Evolutionary conservation across 2,888 invertebrate genomes (phyloP).

Genomic region (Heliconius hortense): DNA sequence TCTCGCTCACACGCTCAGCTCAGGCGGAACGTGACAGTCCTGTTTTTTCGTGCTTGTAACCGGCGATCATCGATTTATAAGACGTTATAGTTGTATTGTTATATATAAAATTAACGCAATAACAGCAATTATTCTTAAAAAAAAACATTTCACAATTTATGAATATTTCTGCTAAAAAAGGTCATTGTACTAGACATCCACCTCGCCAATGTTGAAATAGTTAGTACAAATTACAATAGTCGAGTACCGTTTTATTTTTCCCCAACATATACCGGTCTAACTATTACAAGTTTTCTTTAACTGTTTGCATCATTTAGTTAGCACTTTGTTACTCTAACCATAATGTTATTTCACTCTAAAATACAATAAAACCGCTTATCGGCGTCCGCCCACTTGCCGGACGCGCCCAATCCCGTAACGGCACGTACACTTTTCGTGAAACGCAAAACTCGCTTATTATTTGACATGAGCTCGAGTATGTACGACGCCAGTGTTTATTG

Average conservation of each 20-base stretch:
- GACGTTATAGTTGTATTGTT: no score
- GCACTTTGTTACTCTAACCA: background rate
- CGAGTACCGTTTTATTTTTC: conserved; percentile 15
- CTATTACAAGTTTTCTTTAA: conserved; percentile 14
- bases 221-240: background rate
- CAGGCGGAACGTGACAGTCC: no score
- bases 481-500: conserved; percentile 64
- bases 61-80: no score
- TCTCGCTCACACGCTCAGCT: no score
- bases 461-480: conserved; percentile 66
- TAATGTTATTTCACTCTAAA: conserved; percentile 24
- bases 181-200: conserved; percentile 3
- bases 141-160: background rate
- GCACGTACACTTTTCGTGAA: conserved; percentile 69
- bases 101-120: background rate
- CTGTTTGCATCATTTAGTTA: conserved; percentile 26
- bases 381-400: conserved; percentile 52
- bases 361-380: conserved; percentile 23
- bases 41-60: no score
- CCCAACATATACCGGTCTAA: conserved; percentile 12
- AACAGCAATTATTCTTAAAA: background rate
- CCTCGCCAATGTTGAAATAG: background rate
- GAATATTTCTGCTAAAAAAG: conserved; percentile 7
- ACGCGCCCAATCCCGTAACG: conserved; percentile 58
- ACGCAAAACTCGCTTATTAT: conserved; percentile 55